phyloP scores from a whole-genome alignment of 2,113 vertebrate species.

The Sander lucioperca region DNA sequence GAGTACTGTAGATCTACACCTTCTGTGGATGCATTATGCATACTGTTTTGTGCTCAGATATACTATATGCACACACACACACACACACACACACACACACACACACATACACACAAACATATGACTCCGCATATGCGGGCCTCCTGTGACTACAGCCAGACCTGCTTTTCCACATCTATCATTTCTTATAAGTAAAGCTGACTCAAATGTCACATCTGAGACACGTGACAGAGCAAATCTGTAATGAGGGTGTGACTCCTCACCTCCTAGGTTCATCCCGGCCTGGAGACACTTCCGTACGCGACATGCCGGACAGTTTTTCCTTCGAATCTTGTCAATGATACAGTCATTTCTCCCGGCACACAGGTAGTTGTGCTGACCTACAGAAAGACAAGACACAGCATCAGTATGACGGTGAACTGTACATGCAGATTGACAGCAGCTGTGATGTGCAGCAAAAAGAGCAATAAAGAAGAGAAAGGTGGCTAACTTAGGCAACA shows the following conservation, averaged over 20 bases:
- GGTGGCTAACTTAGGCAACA: not conserved
- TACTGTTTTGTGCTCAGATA: constrained; percentile 31
- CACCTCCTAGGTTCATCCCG: constrained; percentile 99
- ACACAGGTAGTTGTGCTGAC: constrained; percentile 99
- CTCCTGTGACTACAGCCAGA: constrained; percentile 50
- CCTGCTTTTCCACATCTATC: constrained; percentile 56
- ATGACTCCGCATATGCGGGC: constrained; percentile 62
- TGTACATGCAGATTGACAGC: constrained; percentile 16
- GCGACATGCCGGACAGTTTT: constrained; percentile 99
- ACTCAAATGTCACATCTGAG: constrained; percentile 63
- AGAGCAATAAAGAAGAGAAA: not conserved
- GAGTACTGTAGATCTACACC: constrained; percentile 36
- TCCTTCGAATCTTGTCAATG: constrained; percentile 99
- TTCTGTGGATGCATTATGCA: constrained; percentile 44
- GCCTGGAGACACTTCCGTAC: constrained; percentile 99
- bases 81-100: constrained; percentile 48
- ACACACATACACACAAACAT: constrained; percentile 46
- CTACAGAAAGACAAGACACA: constrained; percentile 76
- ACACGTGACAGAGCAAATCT: constrained; percentile 48
- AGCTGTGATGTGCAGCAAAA: not conserved
- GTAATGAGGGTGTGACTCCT: constrained; percentile 53
- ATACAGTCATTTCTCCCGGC: constrained; percentile 99
- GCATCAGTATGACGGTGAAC: constrained; percentile 13
- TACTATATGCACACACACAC: constrained; percentile 42
- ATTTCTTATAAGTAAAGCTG: constrained; percentile 43